Base-by-base conservation (phyloP, 2,113 vertebrate genomes). In the Miniopterus natalensis region DNA sequence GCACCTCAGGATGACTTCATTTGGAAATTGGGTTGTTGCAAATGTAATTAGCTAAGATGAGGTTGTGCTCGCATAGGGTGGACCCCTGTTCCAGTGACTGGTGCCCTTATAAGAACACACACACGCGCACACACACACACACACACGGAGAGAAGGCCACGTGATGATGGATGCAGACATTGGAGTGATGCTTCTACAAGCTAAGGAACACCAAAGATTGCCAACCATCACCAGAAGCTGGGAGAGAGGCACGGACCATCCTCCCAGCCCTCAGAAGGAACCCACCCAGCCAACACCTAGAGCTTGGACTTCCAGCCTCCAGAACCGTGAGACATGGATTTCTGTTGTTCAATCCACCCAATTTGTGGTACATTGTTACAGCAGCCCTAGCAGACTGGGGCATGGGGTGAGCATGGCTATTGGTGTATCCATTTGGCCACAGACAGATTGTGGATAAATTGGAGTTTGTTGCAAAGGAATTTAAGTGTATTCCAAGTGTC, bases 401-500 rank as follows among this genome's bases (percentile, higher is more conserved):
- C n/a, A 1, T 2, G 23, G 15, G 53, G 10, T 7, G 5, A 29
- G 31, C 57, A 10, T 8, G 3, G 40, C 9, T 2, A 0, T 3
- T 3, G 8, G 18, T 10, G 8, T 1, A 2, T 23, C 29, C 31
- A 2, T 5, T 7, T 14, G 36, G 31, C 45, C 4, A 3, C 15
- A 5, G 29, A 5, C 15, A 36, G 36, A 6, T 18, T 17, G 25
- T 0, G 1, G 31, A 27, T 51, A 12, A 51, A 47, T 13, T 61
- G 57, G 40, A 53, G 87, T 53, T 68, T 14, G 40, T 45, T 2
- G 1, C 45, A 1, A 42, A 73, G 83, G n/a, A 71, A 9, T 57
- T 21, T 21, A 23, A 75, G 61, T 59, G 20, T 45, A n/a, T 57
- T 53, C 20, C 66, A 20, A 1, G 17, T 0, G 7, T 70, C 53